Evolutionary conservation across 2,113 vertebrate species (phyloP), one percentile per base, ranked within the genome.

Genomic region (Prinia subflava): DNA sequence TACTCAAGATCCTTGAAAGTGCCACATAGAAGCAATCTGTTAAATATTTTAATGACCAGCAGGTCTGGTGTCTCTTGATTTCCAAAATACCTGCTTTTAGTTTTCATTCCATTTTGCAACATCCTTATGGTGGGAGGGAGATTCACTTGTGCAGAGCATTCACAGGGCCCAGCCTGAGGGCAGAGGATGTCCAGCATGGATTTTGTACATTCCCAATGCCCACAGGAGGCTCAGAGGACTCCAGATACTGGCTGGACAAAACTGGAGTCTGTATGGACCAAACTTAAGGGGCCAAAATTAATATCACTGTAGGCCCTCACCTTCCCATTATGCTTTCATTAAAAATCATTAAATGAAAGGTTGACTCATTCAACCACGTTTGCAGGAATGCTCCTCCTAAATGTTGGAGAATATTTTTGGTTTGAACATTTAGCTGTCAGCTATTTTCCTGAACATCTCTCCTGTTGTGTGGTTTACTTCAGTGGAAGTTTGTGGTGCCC

Each of bases 191-290:
- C 47, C 64, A 35, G 5, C 24, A 10, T 1, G 14, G 31, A 11
- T 91, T 83, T 94, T 62, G 50, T 46, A n/a, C 33, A 57, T 39
- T 28, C 35, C 55, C 25, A 25, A 0, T 37, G 20, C 24, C 21
- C 46, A 39, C 6, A 37, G 18, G 13, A 25, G 10, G 13, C 22
- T 83, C 0, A 0, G 33, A 31, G 65, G 8, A 11, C 21, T 47
- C 24, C 53, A 75, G 19, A 18, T 7, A 6, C 11, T 30, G 21
- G 2, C 47, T 85, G 63, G 41, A n/a, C 44, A 23, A 68, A 42
- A 25, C 27, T 83, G 52, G 55, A 35, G 7, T 78, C 68, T 76
- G 41, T 10, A 35, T 21, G 53, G n/a, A 53, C 37, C 21, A 23
- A 5, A 15, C 6, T 37, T n/a, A 74, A 71, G 30, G 20, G 30